Evolutionary conservation across 2,888 invertebrate genomes (phyloP).

Genomic region (Thyatira batis): DNA sequence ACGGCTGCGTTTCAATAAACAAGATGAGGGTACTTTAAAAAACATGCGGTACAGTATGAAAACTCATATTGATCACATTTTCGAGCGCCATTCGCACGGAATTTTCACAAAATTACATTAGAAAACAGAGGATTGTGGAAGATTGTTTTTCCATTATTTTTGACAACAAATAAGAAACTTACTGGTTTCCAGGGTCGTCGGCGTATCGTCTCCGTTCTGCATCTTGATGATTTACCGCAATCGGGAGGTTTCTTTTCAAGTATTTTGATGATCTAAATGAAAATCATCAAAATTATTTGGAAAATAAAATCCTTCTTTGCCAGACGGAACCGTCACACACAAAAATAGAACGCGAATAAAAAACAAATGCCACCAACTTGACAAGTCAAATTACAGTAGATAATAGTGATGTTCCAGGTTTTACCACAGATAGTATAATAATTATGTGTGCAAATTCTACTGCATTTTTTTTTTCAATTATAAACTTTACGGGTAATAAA

Average conservation of each 20-base stretch:
- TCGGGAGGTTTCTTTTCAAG: constrained; percentile 57
- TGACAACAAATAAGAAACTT: constrained; percentile 65
- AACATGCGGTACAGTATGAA: constrained; percentile 34
- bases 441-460: too few species aligned
- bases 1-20: constrained; percentile 27
- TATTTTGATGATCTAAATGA: constrained; percentile 57
- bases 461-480: too few species aligned
- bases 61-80: constrained; percentile 19
- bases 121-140: constrained; percentile 60
- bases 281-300: constrained; percentile 69
- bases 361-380: constrained; percentile 74
- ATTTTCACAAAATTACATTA: constrained; percentile 42
- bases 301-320: constrained; percentile 64
- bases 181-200: constrained; percentile 66
- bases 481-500: too few species aligned
- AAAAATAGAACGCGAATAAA: constrained; percentile 82
- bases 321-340: constrained; percentile 79
- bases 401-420: too few species aligned
- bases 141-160: constrained; percentile 62
- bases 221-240: constrained; percentile 66
- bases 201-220: constrained; percentile 78
- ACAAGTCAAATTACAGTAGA: constrained; percentile 33
- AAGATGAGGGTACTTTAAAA: constrained; percentile 63
- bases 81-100: constrained; percentile 19
- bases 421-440: too few species aligned